Conservation (phyloP, 2,113 vertebrate species). For the Spea multiplicata region DNA sequence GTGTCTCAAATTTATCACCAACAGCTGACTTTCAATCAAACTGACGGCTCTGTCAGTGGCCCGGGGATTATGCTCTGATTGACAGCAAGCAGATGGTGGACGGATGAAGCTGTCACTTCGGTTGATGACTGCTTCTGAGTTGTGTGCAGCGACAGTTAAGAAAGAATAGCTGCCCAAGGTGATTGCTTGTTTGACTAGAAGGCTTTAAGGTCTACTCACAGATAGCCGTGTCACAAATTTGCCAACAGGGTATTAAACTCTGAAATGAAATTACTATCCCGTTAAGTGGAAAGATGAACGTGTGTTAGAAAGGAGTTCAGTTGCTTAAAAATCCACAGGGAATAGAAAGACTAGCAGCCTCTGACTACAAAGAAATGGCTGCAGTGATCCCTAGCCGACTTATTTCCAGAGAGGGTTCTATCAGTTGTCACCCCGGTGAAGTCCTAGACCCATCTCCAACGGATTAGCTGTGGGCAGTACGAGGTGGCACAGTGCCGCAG, state of each 20-base stretch:
- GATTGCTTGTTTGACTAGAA: constrained; percentile 69
- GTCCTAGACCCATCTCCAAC: constrained; percentile 4
- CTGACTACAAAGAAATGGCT: constrained; percentile 14
- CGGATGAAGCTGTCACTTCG: constrained; percentile 70
- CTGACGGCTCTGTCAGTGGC: constrained; percentile 74
- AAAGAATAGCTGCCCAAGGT: constrained; percentile 65
- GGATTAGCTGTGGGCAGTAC: constrained; percentile 19
- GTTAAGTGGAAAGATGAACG: constrained; percentile 12
- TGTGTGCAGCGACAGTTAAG: constrained; percentile 61
- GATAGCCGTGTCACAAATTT: constrained; percentile 30
- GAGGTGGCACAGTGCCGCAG: constrained; percentile 4
- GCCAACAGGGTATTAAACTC: constrained; percentile 9
- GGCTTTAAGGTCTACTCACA: constrained; percentile 42
- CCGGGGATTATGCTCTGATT: constrained; percentile 72
- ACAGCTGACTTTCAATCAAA: constrained; percentile 70
- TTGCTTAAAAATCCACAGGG: constrained; percentile 13
- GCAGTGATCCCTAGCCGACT: constrained; percentile 6
- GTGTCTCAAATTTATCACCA: constrained; percentile 52
- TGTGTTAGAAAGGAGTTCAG: constrained; percentile 24
- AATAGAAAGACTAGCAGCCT: constrained; percentile 10
- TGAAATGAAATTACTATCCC: not conserved
- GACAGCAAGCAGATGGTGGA: constrained; percentile 79
- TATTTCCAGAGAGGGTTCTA: constrained; percentile 12
- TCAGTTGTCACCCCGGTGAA: not conserved
- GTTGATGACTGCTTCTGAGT: constrained; percentile 62